Percentiles rank a stretch among this genome's conserved stretches.
These are phyloP conservation scores for Columba guinea DNA, from an alignment of 2,797 vertebrate genomes.

Conservation along the genomic window DNA sequence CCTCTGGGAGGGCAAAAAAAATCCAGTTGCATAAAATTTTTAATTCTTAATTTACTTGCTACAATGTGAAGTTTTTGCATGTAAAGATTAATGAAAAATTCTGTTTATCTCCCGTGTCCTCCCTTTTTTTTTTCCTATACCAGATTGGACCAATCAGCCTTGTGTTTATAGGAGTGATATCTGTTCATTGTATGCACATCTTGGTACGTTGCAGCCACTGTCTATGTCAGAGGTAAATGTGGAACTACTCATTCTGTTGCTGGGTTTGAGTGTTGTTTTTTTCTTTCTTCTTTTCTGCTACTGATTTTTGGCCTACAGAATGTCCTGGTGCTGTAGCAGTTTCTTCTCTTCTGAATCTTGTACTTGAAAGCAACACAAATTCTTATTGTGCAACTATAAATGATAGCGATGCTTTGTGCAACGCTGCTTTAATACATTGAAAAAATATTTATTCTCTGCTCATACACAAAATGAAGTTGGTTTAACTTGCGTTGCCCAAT, in stretches of 20 bases:
- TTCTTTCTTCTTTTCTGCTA: background rate
- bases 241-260: slow-evolving; percentile 50
- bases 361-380: background rate
- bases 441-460: background rate
- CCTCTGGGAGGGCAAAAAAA: background rate
- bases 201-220: slow-evolving; percentile 88
- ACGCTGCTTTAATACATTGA: background rate
- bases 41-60: background rate
- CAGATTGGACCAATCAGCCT: slow-evolving; percentile 88
- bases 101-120: background rate
- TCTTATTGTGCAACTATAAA: background rate
- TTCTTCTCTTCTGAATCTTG: background rate
- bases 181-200: slow-evolving; percentile 90
- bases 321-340: background rate
- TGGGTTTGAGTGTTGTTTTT: background rate
- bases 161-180: slow-evolving; percentile 85
- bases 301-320: background rate
- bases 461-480: background rate
- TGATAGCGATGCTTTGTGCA: background rate
- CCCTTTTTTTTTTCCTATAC: background rate
- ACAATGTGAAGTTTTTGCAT: background rate
- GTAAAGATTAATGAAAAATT: background rate
- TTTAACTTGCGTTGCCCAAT: background rate
- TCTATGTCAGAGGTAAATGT: slow-evolving; percentile 86
- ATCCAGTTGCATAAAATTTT: background rate